Conservation (phyloP, 53 echinoderm and acorn worm genomes). For the Glandiceps talaboti region DNA sequence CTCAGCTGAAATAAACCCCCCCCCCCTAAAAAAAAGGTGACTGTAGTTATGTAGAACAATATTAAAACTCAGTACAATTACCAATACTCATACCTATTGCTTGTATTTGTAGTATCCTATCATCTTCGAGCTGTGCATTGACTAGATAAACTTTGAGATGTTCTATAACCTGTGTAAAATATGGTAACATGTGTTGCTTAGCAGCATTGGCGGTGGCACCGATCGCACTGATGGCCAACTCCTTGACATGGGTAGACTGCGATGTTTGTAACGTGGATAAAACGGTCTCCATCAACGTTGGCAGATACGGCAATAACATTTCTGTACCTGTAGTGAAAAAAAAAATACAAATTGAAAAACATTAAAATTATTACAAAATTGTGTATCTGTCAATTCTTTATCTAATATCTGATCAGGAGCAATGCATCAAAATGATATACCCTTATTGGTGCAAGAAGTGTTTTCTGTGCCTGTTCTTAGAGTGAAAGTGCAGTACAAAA, state of each 20-base stretch:
- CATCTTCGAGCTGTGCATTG: conserved; percentile 40
- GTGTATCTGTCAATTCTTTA: too few species aligned
- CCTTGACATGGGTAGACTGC: conserved; percentile 53
- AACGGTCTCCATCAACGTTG: conserved; percentile 75
- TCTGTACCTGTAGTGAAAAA: conserved; percentile 47
- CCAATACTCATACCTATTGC: conserved; percentile 56
- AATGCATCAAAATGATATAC: too few species aligned
- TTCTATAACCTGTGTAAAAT: conserved; percentile 82
- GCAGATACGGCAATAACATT: conserved; percentile 67
- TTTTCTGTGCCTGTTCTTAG: too few species aligned
- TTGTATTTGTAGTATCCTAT: conserved; percentile 65
- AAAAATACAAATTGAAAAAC: too few species aligned
- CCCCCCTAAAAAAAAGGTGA: too few species aligned
- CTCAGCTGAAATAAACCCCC: too few species aligned
- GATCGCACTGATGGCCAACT: conserved; percentile 93
- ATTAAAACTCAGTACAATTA: not conserved
- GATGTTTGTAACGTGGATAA: conserved; percentile 71
- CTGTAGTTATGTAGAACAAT: not conserved
- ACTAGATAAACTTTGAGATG: conserved; percentile 70
- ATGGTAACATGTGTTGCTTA: conserved; percentile 83
- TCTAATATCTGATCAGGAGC: too few species aligned
- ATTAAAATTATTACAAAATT: too few species aligned
- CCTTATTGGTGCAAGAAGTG: too few species aligned
- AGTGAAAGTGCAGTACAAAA: too few species aligned
- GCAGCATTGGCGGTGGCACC: conserved; percentile 92